Percentiles rank a stretch among this genome's conserved stretches.
Evolutionary conservation across 2,797 vertebrate genomes (phyloP).

Genomic region (Lagocephalus sceleratus): DNA sequence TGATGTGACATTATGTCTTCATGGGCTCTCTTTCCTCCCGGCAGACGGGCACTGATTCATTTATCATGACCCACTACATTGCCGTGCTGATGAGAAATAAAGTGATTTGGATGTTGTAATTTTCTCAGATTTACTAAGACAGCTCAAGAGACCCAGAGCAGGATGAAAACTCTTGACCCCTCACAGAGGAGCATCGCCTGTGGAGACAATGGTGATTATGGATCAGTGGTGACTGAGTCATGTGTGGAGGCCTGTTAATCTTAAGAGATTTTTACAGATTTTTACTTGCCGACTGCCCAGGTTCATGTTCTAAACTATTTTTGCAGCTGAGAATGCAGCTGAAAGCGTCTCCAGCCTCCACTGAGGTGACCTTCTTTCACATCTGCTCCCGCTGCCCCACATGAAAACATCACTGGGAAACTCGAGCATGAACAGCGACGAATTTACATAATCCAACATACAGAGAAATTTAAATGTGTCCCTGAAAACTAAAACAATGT

Average conservation of each 20-base stretch:
- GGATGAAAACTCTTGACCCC: conserved; percentile 21
- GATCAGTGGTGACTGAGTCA: conserved; percentile 25
- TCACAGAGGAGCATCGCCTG: conserved; percentile 23
- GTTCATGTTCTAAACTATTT: conserved; percentile 40
- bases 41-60: conserved; percentile 48
- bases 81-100: conserved; percentile 39
- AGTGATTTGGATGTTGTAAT: conserved; percentile 48
- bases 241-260: conserved; percentile 27
- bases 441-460: neutral
- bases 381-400: conserved; percentile 37
- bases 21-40: conserved; percentile 29
- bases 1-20: conserved; percentile 41
- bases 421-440: conserved; percentile 5
- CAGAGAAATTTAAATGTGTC: conserved; percentile 2
- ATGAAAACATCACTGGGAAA: neutral
- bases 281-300: conserved; percentile 33
- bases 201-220: conserved; percentile 24
- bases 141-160: conserved; percentile 28
- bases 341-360: conserved; percentile 4
- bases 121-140: conserved; percentile 39
- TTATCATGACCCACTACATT: conserved; percentile 43
- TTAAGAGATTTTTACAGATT: conserved; percentile 28
- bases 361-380: conserved; percentile 41
- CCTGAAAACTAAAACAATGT: conserved; percentile 2
- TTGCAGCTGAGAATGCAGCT: conserved; percentile 38